Percentiles rank a stretch among this genome's conserved stretches.
phyloP scores from a whole-genome alignment of 2,888 invertebrate species.

The Cheilosia vernalis region DNA sequence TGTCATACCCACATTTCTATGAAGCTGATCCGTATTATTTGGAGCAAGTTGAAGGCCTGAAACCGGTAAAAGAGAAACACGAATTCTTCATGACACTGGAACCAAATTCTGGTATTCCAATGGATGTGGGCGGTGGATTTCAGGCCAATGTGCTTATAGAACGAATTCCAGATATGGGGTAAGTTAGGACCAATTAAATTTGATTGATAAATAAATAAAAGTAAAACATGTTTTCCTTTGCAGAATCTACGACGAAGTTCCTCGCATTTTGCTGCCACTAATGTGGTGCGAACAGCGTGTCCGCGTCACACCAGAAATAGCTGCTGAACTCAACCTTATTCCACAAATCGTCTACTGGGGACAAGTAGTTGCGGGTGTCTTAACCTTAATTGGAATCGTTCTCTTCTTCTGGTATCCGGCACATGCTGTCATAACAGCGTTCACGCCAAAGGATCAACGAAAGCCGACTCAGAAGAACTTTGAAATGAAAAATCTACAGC shows the following conservation, averaged over 20 bases:
- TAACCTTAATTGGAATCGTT: slow-evolving; percentile 83
- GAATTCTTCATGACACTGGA: slow-evolving; percentile 90
- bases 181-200: slow-evolving; percentile 80
- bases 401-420: slow-evolving; percentile 82
- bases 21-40: slow-evolving; percentile 88
- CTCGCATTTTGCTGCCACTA: slow-evolving; percentile 88
- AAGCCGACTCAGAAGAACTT: slow-evolving; percentile 22
- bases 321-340: slow-evolving; percentile 84
- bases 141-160: slow-evolving; percentile 90
- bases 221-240: slow-evolving; percentile 26
- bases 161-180: slow-evolving; percentile 86
- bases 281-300: slow-evolving; percentile 91
- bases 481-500: slow-evolving; percentile 37
- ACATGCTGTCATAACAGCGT: slow-evolving; percentile 35
- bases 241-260: slow-evolving; percentile 87
- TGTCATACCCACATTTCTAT: slow-evolving; percentile 93
- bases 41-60: slow-evolving; percentile 87
- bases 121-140: slow-evolving; percentile 90
- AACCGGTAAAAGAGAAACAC: slow-evolving; percentile 88
- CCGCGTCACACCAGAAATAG: slow-evolving; percentile 85
- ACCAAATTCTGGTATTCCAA: slow-evolving; percentile 90
- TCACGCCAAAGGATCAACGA: slow-evolving; percentile 57
- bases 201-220: no score
- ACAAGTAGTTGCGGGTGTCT: slow-evolving; percentile 83
- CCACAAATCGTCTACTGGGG: slow-evolving; percentile 85